Evolutionary conservation across 2,888 invertebrate genomes (phyloP), one percentile per base, ranked within the genome.

Genomic region (Linyphia triangularis): DNA sequence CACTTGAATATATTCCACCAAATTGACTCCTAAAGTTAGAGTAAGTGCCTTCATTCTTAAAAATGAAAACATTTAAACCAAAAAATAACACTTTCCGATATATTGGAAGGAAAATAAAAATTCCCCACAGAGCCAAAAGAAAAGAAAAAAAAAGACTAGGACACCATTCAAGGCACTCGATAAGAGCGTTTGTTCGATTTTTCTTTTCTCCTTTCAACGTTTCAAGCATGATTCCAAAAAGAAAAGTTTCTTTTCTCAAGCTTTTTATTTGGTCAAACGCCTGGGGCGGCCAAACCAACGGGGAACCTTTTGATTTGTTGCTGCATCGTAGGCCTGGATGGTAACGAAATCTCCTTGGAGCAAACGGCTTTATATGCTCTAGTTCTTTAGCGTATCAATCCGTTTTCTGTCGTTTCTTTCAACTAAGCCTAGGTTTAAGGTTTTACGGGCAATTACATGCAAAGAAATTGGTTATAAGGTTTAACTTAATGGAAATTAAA

Each of bases 261-360:
- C 24, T 57, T 85, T 83, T 77, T 67, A 77, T 77, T 77, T 85
- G 69, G 84, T 85, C 67, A 85, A 85, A 85, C 84, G 59, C 84
- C 84, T 30, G 3, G 59, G 69, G 84, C 82, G 67, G 67, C 57
- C 61, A 40, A 75, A 85, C 67, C 63, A 77, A 59, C 75, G 65
- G 75, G 57, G 77, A 51, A 28, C 57, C 40, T 67, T 85, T 84
- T 85, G 75, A 85, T 85, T 85, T 85, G 77, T 85, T 77, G 59
- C 84, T 51, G 77, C 75, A 57, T 77, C 75, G 59, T 10, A 19
- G 37, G 69, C 28, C 22, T 59, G 13, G 24, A 43, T 30, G 57
- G 67, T 63, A 83, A 43, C 72, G 75, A 77, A 85, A 77, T 77
- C 28, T 59, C 28, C 67, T 85, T 85, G 43, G 37, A 40, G 37